Evolutionary conservation across 2,888 invertebrate genomes (phyloP), one percentile per base, ranked within the genome.

Genomic region (Xanthorhoe designata): DNA sequence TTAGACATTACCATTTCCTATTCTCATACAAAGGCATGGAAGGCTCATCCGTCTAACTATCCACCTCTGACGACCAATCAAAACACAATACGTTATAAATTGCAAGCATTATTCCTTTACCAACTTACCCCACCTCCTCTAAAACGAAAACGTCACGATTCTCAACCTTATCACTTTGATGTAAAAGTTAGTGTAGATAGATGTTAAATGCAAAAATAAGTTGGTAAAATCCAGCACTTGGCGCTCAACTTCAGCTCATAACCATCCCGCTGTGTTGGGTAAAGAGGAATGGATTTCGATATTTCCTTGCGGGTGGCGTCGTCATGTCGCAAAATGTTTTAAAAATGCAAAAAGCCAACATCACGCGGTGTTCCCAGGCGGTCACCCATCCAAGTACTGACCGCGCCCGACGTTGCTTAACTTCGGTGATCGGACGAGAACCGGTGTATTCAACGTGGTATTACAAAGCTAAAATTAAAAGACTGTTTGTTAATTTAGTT

Each of bases 71-170:
- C 78, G 81, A 72, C 72, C 89, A 89, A 92, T 93, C 92, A 92
- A 91, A 92, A 88, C 86, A 93, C 92, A 93, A 93, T 92, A 91
- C 90, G 86, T 91, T 91, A 92, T 91, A 88, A 89, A 93, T 92
- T 81, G 86, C 83, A 75, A 70, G 69, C 72, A 72, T 71, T 74
- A 70, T 72, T 70, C 66, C 62, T 53, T 60, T 58, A 42, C 75
- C 56, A 72, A 65, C n/a, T 66, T 69, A 42, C 49, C 17, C 17
- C 6, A 61, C 32, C 24, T 29, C 61, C 8, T 42, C 29, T 24
- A n/a, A 4, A 0, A n/a, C 10, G 13, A 10, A 2, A 54, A 42
- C 24, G 15, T 18, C 6, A 7, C 53, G 8, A 68, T 59, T 62
- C 51, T 71, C 35, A 45, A 53, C 69, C 52, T 51, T 74, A 70